These are phyloP conservation scores for Eulemur coronatus DNA, from an alignment of 2,797 vertebrate genomes.

Conservation along the genomic window DNA sequence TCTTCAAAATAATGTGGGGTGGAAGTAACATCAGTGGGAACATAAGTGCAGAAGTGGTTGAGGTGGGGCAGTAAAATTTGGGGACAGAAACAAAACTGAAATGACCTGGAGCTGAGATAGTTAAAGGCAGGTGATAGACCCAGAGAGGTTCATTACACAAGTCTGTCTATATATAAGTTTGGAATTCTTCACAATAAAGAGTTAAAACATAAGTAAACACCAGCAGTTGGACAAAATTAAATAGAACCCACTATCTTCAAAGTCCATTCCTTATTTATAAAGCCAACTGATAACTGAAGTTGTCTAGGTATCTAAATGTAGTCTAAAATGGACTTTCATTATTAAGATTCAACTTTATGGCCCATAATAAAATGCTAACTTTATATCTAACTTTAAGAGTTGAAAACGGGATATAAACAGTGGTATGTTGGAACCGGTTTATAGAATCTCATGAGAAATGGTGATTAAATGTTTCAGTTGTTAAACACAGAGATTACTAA, in stretches of 20 bases:
- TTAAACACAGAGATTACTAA: background rate
- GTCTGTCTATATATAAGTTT: background rate
- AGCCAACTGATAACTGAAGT: background rate
- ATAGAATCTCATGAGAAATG: background rate
- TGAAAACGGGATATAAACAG: background rate
- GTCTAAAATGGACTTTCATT: background rate
- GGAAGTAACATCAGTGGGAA: rapidly evolving
- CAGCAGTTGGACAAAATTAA: background rate
- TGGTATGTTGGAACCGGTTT: background rate
- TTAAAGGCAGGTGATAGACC: background rate
- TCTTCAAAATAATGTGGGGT: background rate
- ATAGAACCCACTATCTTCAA: background rate
- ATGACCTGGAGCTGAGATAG: background rate
- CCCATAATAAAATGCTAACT: background rate
- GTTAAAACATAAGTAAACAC: background rate
- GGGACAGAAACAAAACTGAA: background rate
- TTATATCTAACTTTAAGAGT: background rate
- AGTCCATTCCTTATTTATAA: background rate
- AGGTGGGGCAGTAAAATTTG: background rate
- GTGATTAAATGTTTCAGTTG: background rate
- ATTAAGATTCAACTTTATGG: background rate
- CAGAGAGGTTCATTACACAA: background rate
- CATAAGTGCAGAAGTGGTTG: background rate
- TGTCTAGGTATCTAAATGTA: background rate
- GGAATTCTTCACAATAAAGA: background rate